Base-by-base conservation (phyloP, 2,797 vertebrate species). In the Tamandua tetradactyla region DNA sequence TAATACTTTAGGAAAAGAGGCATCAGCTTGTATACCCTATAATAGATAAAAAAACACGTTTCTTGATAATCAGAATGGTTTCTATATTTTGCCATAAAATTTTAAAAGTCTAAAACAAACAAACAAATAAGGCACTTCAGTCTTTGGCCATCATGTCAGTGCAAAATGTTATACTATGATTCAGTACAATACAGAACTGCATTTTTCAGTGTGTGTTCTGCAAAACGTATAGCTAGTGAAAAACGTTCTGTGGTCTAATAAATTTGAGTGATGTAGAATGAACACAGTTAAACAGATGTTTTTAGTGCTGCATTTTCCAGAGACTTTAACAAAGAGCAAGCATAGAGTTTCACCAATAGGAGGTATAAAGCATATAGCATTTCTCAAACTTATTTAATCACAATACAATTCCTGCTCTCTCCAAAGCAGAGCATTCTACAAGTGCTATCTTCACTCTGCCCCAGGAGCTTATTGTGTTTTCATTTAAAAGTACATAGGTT, bases 211-310 rank as follows among this genome's bases (percentile, higher is more conserved):
- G 18, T 59, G 62, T 49, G 35, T 57, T 88, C 72, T 93, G 78
- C 37, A 95, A 94, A 94, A 78, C 42, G 44, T 30, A 81, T 47
- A 80, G 12, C 25, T 76, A 62, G 72, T 66, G 61, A 84, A 95
- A 93, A 82, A 35, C 13, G 1, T 95, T 91, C 81, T 87, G 52
- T 69, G 74, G 52, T 81, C 84, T 94, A 93, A 92, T 92, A 84
- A 74, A 94, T 85, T 27, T 88, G 68, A 95, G 81, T 95, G 72
- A 81, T 86, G 22, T 78, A 78, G 82, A 83, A 90, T 66, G 74
- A 93, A 62, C 30, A 80, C 13, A 76, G 71, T 84, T 64, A 71
- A 96, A 78, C 87, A 94, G 76, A 87, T 94, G 27, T 85, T 87
- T 83, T 97, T 42, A 89, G 66, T 23, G 20, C 20, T 64, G 44